Base-by-base conservation (phyloP, 2,888 invertebrate species). In the Trissoscelio sp. region DNA sequence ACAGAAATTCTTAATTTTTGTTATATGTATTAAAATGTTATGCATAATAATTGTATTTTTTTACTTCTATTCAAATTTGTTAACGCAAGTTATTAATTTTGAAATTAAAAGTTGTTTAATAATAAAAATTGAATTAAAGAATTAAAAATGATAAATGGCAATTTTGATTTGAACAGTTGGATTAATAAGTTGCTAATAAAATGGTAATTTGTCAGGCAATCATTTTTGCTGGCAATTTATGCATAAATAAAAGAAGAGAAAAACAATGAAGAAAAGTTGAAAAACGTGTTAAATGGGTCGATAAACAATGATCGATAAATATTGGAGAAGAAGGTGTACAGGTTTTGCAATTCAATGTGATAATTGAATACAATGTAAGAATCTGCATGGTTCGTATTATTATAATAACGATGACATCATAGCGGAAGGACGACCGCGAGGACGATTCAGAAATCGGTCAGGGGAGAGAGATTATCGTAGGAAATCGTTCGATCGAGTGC, bases 401-500 rank as follows among this genome's bases (percentile, higher is more conserved):
- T 51, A 44, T 58, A 64, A 64, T 87, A 85, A 84, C 83, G 79
- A 70, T 81, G 73, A 83, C 83, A 80, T 84, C 79, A 78, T 81
- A 79, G 75, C 77, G 84, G 77, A 77, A 83, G 84, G 85, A 85
- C 85, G 81, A 67, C 7, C 31, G 57, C 69, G 81, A 81, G 78
- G 64, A 75, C 66, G 77, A 64, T 42, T 48, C 67, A 66, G 67
- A 77, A 83, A 83, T 81, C 69, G 82, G 78, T 64, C 62, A 66
- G 64, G 66, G 74, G 44, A 70, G 42, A 53, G 31, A 51, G 24
- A 62, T 62, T 58, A 73, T 37, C 37, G 70, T 37, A 57, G 46
- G 66, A 75, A 75, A 75, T 37, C 48, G 53, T 28, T 75, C 58
- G 66, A 20, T 60, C 42, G 48, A 39, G 51, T 46, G 72, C 28